Percentiles rank a stretch among this genome's conserved stretches.
phyloP scores from a whole-genome alignment of 2,888 invertebrate species.

The Argyresthia albistria region DNA sequence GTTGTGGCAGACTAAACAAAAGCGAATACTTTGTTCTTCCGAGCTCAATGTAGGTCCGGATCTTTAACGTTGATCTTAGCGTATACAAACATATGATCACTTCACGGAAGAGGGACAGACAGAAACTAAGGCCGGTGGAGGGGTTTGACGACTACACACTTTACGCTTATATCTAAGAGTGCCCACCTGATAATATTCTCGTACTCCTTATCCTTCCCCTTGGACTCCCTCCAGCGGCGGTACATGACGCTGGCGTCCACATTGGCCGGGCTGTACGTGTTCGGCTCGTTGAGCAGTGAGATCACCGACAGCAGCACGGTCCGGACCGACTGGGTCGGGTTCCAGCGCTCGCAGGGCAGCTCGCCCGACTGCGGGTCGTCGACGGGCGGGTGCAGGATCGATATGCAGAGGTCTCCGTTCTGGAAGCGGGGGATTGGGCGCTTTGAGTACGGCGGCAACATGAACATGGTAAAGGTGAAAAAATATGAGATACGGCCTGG shows the following conservation, averaged over 20 bases:
- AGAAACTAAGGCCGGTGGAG: too few relatives aligned
- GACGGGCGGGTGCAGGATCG: constrained; percentile 98
- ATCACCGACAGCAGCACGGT: constrained; percentile 98
- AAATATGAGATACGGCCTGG: too few relatives aligned
- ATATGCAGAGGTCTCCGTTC: constrained; percentile 99
- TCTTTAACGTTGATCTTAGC: too few relatives aligned
- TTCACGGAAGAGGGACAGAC: too few relatives aligned
- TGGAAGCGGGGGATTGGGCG: constrained; percentile 41
- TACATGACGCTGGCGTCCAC: constrained; percentile 99
- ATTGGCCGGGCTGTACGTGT: constrained; percentile 99
- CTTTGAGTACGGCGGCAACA: too few relatives aligned
- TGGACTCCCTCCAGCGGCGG: constrained; percentile 97
- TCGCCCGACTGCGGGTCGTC: constrained; percentile 99
- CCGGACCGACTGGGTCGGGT: constrained; percentile 99
- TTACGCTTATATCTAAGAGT: neutral
- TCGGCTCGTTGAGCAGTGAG: constrained; percentile 98
- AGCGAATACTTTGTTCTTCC: too few relatives aligned
- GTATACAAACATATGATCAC: too few relatives aligned
- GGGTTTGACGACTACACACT: too few relatives aligned
- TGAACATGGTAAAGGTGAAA: too few relatives aligned
- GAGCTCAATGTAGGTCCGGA: too few relatives aligned
- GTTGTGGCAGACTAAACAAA: too few relatives aligned
- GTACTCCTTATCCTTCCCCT: constrained; percentile 98
- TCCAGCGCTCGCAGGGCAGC: constrained; percentile 99
- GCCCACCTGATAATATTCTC: constrained; percentile 96